Evolutionary conservation across 2,113 vertebrate species (phyloP), one percentile per base, ranked within the genome.

Genomic region (Prionailurus bengalensis): DNA sequence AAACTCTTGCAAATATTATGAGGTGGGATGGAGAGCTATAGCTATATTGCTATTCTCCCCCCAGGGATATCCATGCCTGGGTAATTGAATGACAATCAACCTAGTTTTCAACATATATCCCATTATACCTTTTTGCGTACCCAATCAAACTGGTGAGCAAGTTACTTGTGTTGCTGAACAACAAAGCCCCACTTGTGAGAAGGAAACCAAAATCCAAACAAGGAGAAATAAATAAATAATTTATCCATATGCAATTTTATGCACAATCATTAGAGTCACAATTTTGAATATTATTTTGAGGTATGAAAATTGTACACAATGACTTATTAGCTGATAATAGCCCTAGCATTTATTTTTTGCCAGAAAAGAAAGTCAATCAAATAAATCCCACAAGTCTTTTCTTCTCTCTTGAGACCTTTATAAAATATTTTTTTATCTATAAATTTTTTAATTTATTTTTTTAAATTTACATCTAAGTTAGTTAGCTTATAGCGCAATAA

Each of bases 201-300:
- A 73, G 17, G 33, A 89, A 91, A 95, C 16, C 45, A 65, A 66
- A 19, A 48, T 65, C 21, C 23, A 51, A 61, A 74, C 74, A 93
- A 71, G 45, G 31, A 82, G 42, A 96, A 89, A 80, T 79, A 78
- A 84, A 65, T 55, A 68, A 90, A 91, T 36, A 76, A 17, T 39
- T 91, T 15, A 81, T 55, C 3, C 25, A 51, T 13, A 42, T 58
- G 13, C 55, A n/a, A 31, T 48, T n/a, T 78, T 71, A 11, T 36
- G 1, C 1, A 86, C 7, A 91, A 15, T 71, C 65, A 86, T 73
- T 82, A 65, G 9, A 79, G 15, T 68, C 2, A 68, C 81, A 36
- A 91, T 88, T 65, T 89, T 91, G 48, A 86, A 58, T 58, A 83
- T 70, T 71, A 39, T 48, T 95, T 87, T 78, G 66, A 70, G 70